These are phyloP conservation scores for Oreochromis niloticus DNA, from an alignment of 2,113 vertebrate genomes.

Conservation along the genomic window DNA sequence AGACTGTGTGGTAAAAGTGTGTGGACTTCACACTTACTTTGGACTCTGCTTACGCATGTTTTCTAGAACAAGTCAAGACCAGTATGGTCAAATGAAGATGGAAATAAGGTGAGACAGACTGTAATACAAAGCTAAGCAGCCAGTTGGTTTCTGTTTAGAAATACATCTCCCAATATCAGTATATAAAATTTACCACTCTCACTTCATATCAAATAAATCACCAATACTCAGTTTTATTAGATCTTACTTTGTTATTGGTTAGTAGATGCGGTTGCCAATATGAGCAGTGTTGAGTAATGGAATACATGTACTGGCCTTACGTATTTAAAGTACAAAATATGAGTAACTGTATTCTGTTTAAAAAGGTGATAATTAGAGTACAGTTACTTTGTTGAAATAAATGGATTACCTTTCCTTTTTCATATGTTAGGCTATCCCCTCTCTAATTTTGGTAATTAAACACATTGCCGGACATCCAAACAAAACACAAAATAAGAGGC, in stretches of 20 bases:
- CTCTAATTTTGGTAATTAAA: not conserved
- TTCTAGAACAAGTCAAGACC: not conserved
- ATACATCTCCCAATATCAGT: not conserved
- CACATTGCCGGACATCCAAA: not conserved
- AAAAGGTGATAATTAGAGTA: not conserved
- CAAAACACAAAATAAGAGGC: not conserved
- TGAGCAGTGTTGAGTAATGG: not conserved
- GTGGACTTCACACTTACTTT: not conserved
- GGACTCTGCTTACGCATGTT: not conserved
- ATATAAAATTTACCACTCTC: not conserved
- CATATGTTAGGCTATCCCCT: not conserved
- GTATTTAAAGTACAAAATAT: not conserved
- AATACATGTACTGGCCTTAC: not conserved
- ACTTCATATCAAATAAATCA: not conserved
- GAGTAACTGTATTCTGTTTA: not conserved
- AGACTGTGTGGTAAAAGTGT: not conserved
- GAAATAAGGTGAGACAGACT: not conserved
- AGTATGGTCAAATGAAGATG: not conserved
- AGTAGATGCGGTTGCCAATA: not conserved
- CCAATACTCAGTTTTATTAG: not conserved
- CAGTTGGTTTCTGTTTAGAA: not conserved
- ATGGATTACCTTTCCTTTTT: not conserved
- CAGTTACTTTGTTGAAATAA: not conserved
- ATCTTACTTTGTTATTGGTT: not conserved
- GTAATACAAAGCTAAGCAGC: not conserved